Evolutionary conservation across 2,888 invertebrate species (phyloP), one percentile per base, ranked within the genome.

Genomic region (Spodoptera exigua): DNA sequence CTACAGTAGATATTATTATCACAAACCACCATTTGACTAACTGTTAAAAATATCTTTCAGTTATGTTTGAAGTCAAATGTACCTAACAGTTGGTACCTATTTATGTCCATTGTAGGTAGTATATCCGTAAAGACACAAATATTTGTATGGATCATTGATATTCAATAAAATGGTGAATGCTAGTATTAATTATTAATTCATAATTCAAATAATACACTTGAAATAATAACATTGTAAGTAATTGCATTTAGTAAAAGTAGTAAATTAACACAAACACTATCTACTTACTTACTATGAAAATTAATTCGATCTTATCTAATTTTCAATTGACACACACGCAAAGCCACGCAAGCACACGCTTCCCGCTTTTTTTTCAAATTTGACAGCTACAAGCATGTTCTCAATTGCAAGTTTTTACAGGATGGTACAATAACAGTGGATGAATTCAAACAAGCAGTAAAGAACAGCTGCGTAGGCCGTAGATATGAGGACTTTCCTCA

Each of bases 341-440:
- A 68, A 76, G 81, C 78, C 66, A 76, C 69, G 86, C 87, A 76
- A 69, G 86, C 87, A 81, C 81, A 87, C 84, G 87, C 87, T 87
- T 85, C 41, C 61, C 62, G 83, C 83, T 84, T 80, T 74, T 75
- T 53, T 51, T 68, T 53, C 44, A 34, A 48, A 39, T 45, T 40
- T 51, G 47, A 64, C 48, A 56, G 57, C 46, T 51, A 53, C 49
- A 54, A 61, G 60, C 49, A 62, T 66, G 64, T 70, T 68, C 41
- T 68, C 41, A 78, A 57, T 63, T 9, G 57, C 27, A 37, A 63
- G 64, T 60, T 68, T 78, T 89, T 89, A 61, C 93, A 97, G 97
- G 97, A 97, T 85, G 97, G 97, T 44, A 96, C 96, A 84, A 97
- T 98, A 76, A 96, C 97, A 3, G 96, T 96, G 56, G 97, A 97